Evolutionary conservation across 2,797 vertebrate genomes (phyloP).

Genomic region (Argentina silus): DNA sequence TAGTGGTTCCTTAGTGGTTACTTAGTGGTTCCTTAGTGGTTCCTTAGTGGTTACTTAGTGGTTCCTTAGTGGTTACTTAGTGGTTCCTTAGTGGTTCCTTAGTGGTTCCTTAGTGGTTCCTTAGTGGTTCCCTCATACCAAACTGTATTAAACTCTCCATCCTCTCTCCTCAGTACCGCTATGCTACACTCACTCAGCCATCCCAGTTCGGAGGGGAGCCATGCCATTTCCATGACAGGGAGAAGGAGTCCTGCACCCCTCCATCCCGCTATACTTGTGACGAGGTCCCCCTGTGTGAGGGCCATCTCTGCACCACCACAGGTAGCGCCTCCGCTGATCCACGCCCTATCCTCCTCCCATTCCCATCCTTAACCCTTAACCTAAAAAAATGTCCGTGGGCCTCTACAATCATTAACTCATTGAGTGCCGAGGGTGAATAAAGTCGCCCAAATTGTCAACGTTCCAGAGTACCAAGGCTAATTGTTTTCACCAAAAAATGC

Average conservation of each 20-base stretch:
- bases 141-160: slow-evolving; percentile 4
- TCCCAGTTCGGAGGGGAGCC: slow-evolving; percentile 87
- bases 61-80: slow-evolving; percentile 25
- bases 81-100: slow-evolving; percentile 26
- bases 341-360: neutral
- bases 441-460: too few species aligned
- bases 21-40: too few species aligned
- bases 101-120: slow-evolving; percentile 30
- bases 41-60: slow-evolving; percentile 23
- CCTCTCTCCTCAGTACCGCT: slow-evolving; percentile 80
- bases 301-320: slow-evolving; percentile 86
- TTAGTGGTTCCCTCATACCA: slow-evolving; percentile 8
- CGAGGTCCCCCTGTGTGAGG: slow-evolving; percentile 82
- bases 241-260: slow-evolving; percentile 80
- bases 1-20: slow-evolving; percentile 27
- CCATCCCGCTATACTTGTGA: slow-evolving; percentile 76
- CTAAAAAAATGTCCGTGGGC: too few species aligned
- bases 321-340: slow-evolving; percentile 66
- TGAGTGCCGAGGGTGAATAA: too few species aligned
- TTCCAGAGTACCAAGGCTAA: too few species aligned
- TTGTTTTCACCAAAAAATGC: too few species aligned
- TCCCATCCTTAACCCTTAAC: too few species aligned
- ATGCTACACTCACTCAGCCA: slow-evolving; percentile 78
- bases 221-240: slow-evolving; percentile 77
- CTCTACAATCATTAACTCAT: too few species aligned